Base-by-base conservation (phyloP, 37 sponge, comb jelly and placozoan genomes). In the Amphimedon queenslandica region DNA sequence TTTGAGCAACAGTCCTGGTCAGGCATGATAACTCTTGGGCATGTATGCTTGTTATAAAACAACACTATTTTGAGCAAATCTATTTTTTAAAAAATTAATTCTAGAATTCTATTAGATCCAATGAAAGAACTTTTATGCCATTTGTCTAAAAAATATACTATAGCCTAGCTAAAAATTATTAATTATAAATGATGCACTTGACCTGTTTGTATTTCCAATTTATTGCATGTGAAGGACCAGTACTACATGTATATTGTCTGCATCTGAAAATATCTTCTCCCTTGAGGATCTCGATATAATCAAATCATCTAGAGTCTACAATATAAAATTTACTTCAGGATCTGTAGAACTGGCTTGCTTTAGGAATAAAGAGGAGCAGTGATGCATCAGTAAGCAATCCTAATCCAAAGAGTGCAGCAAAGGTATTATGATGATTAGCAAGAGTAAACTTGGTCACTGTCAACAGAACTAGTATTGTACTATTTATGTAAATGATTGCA, bases 281-380 rank as follows among this genome's bases (percentile, higher is more conserved):
- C 51, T 47, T 47, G 8, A 47, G 51, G 51, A 47, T 47, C 51
- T 47, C 13, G 8, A 47, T 47, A 47, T 47, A 47, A 18, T 18
- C 13, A 13, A 8, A 47, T 13, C 51, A 47, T 47, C 51, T 47
- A 18, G 8, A 13, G 13, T 18, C 8, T 8, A 47, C 51, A 47
- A 47, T 8, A 47, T 8, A 47, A 18, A 18, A 47, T 8, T 47
- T 47, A 18, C 51, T 18, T 18, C 13, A 47, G 51, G 51, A 8
- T 18, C 13, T 47, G 51, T 13, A 18, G 13, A 47, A 47, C 13
- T 8, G 4, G 40, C 42, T 37, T 37, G 40, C 69, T 43, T 5
- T 69, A 25, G 69, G 69, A 4, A 40, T 38, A 20, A 69, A 69
- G 42, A 69, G 69, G 42, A 69, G 40, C 42, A 69, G 42, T 38